Conservation (phyloP, 1,140 invertebrate species). For the Leptopilina clavipes region DNA sequence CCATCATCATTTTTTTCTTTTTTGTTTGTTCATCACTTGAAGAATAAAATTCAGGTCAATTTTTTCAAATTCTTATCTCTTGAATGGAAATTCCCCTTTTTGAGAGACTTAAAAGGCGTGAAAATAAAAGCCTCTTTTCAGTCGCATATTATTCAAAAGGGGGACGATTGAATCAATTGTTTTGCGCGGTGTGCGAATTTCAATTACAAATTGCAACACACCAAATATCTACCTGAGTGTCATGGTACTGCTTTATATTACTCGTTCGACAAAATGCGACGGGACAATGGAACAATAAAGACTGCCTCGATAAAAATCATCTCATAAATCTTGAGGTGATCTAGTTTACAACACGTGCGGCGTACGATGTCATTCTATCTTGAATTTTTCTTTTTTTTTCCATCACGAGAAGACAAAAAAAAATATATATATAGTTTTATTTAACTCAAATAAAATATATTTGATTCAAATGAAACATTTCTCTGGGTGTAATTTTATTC, state of each 20-base stretch:
- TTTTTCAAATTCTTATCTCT: too few species aligned
- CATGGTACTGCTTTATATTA: conserved; percentile 48
- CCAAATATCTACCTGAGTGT: conserved; percentile 16
- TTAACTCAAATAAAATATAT: too few species aligned
- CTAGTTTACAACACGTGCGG: conserved; percentile 49
- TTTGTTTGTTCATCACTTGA: too few species aligned
- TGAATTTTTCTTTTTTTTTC: not conserved
- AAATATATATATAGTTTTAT: too few species aligned
- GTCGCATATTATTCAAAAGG: conserved; percentile 1
- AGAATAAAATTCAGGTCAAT: not conserved
- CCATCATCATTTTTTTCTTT: not conserved
- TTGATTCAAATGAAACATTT: too few species aligned
- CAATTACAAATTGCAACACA: conserved; percentile 33
- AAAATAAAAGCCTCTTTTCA: conserved; percentile 3
- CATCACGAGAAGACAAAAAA: too few species aligned
- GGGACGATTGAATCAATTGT: conserved; percentile 15
- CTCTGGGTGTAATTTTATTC: too few species aligned
- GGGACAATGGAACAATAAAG: conserved; percentile 60
- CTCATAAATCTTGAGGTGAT: conserved; percentile 55
- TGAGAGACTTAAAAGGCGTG: not conserved
- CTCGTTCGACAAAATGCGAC: conserved; percentile 49
- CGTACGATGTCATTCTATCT: conserved; percentile 49
- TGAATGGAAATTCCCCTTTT: not conserved
- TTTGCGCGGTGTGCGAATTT: conserved; percentile 17
- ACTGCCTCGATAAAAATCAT: conserved; percentile 50